phyloP scores from a whole-genome alignment of 2,797 vertebrate genomes.

The Scolopax bukidnonensis region DNA sequence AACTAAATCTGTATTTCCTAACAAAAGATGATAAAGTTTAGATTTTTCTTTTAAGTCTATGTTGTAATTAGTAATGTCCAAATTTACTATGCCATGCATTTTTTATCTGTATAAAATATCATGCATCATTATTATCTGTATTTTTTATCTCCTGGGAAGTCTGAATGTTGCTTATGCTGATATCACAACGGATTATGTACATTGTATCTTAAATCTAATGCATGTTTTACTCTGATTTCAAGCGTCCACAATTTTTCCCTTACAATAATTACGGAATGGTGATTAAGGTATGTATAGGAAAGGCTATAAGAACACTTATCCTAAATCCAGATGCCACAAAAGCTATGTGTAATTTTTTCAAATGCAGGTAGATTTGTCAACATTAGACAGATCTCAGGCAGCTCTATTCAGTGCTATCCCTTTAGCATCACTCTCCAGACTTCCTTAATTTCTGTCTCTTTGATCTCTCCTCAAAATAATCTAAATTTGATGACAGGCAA shows the following conservation, averaged over 20 bases:
- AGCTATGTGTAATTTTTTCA: neutral
- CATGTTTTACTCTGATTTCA: neutral
- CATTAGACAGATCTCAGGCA: neutral
- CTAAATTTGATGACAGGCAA: neutral
- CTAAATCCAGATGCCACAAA: neutral
- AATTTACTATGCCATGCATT: neutral
- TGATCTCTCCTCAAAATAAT: neutral
- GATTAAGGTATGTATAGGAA: neutral
- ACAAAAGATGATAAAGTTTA: neutral
- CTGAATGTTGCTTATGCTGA: neutral
- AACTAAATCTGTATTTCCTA: neutral
- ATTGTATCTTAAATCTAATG: neutral
- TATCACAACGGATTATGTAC: neutral
- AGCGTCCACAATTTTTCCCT: neutral
- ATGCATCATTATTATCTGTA: too few relatives aligned
- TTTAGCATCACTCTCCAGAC: neutral
- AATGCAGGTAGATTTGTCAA: neutral
- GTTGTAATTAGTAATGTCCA: neutral
- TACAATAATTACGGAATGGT: neutral
- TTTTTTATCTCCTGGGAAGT: neutral
- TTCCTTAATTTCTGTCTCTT: neutral
- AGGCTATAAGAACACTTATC: neutral
- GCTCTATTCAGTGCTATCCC: neutral
- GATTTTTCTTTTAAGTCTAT: neutral
- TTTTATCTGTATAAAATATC: too few relatives aligned